Evolutionary conservation across 1,140 invertebrate species (phyloP).

Genomic region (Plectrocnemia conspersa): DNA sequence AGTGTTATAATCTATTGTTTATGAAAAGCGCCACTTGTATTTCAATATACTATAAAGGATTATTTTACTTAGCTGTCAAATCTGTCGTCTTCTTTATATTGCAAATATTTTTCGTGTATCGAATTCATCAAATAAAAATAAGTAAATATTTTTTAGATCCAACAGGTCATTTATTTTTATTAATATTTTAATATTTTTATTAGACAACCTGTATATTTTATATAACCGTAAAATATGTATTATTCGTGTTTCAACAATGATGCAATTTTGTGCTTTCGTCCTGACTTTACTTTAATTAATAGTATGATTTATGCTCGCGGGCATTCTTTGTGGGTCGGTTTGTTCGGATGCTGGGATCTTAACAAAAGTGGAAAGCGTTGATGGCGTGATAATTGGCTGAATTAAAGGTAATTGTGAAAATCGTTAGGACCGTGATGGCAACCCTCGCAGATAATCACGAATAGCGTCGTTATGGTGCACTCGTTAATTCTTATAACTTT

Average conservation of each 20-base stretch:
- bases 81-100: no score
- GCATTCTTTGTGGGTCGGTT: background rate
- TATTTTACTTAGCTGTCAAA: no score
- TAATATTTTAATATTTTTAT: no score
- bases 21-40: no score
- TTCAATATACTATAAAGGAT: no score
- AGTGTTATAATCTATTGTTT: no score
- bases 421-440: constrained; percentile 12
- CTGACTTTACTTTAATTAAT: constrained; percentile 3
- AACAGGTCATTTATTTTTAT: no score
- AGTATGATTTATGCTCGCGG: background rate
- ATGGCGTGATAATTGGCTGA: constrained; percentile 15
- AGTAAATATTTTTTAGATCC: no score
- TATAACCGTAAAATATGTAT: background rate
- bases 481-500: no score
- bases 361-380: constrained; percentile 24
- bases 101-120: no score
- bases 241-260: background rate
- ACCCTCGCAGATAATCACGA: background rate
- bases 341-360: background rate
- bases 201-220: no score
- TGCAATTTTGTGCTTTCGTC: background rate
- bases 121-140: no score
- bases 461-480: constrained; percentile 12
- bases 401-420: constrained; percentile 16